Evolutionary conservation across 2,113 vertebrate species (phyloP), one percentile per base, ranked within the genome.

Genomic region (Hypocryptadius cinnamomeus): DNA sequence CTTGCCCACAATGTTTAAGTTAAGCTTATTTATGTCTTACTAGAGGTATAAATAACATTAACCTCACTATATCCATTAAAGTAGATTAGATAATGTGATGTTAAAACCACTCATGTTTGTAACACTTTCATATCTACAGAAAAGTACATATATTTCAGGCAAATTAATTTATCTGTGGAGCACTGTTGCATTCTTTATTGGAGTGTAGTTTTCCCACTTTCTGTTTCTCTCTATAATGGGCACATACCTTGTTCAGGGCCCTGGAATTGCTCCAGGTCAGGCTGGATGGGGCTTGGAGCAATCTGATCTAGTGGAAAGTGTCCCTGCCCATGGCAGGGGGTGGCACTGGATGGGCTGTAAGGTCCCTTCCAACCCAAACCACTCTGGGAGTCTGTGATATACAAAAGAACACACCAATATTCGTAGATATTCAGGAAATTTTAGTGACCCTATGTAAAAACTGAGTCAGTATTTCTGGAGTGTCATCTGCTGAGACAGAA

Each of bases 301-400:
- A 1, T 4, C 24, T 61, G 24, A 22, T 8, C 0, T 3, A 8
- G n/a, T 35, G 40, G 30, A 4, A 69, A 6, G 5, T 45, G 28
- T 39, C 45, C 72, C 39, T 78, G 27, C 6, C 18, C 39, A 13
- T 40, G 12, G 21, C 11, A 47, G 4, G 4, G 27, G 5, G 1
- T 54, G 39, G 9, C 0, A n/a, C 16, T 40, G 40, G 57, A 22
- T 48, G 21, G 1, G 7, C 1, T 64, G 31, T 42, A 8, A 31
- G 17, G 17, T 79, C 50, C 25, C 30, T 33, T 48, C 66, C 57
- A n/a, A 27, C 35, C 21, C 57, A 40, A 56, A 35, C 11, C 76
- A 15, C 0, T 3, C 25, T 12, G 50, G 35, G 57, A n/a, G 21
- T 47, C 17, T 42, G 17, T 8, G 27, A 10, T 14, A 20, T 3